Conservation (phyloP, 2,797 vertebrate species). For the Trachurus trachurus region DNA sequence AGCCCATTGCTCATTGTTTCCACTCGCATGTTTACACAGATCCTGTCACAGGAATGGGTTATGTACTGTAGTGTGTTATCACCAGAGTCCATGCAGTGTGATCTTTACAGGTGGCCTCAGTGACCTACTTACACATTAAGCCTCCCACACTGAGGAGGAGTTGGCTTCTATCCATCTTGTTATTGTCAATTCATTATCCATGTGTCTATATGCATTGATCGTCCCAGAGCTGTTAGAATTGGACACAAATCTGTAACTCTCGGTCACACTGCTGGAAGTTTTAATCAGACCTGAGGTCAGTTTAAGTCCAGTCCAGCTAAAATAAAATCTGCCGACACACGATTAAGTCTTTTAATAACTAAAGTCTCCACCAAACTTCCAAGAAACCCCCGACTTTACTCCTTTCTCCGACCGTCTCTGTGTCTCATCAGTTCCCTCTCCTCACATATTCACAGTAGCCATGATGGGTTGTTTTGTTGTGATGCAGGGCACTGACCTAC, state of each 20-base stretch:
- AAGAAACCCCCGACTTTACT: conserved; percentile 5
- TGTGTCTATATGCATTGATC: not conserved
- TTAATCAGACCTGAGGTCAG: not conserved
- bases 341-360: not conserved
- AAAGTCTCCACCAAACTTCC: not conserved
- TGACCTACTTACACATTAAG: conserved; percentile 60
- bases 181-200: not conserved
- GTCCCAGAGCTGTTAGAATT: not conserved
- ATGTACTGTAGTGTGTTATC: conserved; percentile 24
- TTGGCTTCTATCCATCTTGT: not conserved
- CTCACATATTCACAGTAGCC: conserved; percentile 23
- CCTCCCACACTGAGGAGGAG: not conserved
- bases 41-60: conserved; percentile 23
- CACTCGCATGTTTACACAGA: not conserved
- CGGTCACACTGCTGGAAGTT: not conserved
- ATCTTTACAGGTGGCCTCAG: conserved; percentile 56
- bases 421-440: conserved; percentile 25
- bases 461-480: conserved; percentile 29
- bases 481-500: conserved; percentile 40
- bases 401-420: not conserved
- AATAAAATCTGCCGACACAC: not conserved
- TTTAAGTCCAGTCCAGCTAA: not conserved
- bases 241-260: not conserved
- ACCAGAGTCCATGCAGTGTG: conserved; percentile 28
- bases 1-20: not conserved